Percentiles rank a stretch among this genome's conserved stretches.
Evolutionary conservation across 2,797 vertebrate species (phyloP).

Genomic region (Muraenolepis orangiensis): DNA sequence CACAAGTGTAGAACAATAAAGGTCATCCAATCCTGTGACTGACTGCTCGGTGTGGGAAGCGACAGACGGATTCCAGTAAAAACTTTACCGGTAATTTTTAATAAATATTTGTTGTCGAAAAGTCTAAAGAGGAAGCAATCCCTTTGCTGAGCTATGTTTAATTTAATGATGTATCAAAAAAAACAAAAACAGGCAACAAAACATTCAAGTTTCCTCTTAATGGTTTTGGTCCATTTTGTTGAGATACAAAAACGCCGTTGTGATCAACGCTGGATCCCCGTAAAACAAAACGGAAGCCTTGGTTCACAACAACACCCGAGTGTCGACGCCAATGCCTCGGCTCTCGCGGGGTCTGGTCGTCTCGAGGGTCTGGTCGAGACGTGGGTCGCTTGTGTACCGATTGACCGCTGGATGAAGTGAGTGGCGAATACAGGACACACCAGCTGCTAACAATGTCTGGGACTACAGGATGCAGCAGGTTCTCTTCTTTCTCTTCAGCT

Average conservation of each 20-base stretch:
- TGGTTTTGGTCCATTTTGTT: slow-evolving; percentile 52
- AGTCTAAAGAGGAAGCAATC: neutral
- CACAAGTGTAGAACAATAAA: neutral
- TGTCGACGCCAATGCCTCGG: neutral
- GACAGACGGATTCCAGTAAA: neutral
- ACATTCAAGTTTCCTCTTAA: neutral
- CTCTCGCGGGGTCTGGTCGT: neutral
- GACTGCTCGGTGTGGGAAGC: neutral
- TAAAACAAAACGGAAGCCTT: neutral
- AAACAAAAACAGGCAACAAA: neutral
- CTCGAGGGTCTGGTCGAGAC: no score
- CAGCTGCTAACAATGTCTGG: no score
- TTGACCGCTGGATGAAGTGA: no score
- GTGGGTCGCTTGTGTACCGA: no score
- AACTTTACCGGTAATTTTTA: neutral
- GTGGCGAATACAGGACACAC: no score
- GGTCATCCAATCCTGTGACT: neutral
- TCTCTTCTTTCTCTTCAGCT: slow-evolving; percentile 67
- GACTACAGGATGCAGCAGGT: slow-evolving; percentile 70
- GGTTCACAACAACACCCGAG: neutral
- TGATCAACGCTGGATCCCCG: neutral
- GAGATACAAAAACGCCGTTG: slow-evolving; percentile 14
- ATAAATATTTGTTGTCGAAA: neutral
- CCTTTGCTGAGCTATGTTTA: neutral
- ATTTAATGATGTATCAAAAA: neutral